phyloP scores from a whole-genome alignment of 2,113 vertebrate species.

The Octodon degus region DNA sequence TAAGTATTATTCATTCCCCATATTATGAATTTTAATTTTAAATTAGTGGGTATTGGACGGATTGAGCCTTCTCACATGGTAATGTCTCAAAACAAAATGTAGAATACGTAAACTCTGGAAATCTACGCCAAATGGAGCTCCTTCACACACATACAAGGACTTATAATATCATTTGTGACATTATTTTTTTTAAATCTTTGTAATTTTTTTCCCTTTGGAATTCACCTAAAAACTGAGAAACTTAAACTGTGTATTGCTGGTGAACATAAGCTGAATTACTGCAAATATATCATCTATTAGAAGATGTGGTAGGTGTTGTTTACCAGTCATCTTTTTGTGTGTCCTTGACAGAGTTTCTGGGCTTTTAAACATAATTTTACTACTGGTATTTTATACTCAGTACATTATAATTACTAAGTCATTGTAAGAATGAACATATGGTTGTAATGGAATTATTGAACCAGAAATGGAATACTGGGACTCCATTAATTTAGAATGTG shows the following conservation, averaged over 20 bases:
- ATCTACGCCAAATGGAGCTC: background rate
- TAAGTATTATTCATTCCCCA: background rate
- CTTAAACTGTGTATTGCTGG: background rate
- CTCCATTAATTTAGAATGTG: background rate
- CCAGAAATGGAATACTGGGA: background rate
- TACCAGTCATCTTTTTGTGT: background rate
- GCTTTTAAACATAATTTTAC: conserved; percentile 9
- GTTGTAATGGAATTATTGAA: background rate
- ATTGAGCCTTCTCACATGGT: background rate
- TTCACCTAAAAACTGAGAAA: background rate
- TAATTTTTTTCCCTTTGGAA: background rate
- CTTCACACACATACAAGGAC: background rate
- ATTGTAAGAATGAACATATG: background rate
- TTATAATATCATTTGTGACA: background rate
- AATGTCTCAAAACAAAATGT: background rate
- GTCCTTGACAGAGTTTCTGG: background rate
- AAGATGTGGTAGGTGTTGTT: background rate
- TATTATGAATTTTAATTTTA: background rate
- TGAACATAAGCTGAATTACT: background rate
- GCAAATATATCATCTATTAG: background rate
- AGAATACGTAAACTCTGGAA: background rate
- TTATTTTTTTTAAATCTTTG: background rate
- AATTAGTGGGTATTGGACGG: background rate
- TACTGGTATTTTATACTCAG: background rate
- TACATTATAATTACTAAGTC: background rate